phyloP scores from a whole-genome alignment of 2,797 vertebrate genomes.

The Mus spretus region DNA sequence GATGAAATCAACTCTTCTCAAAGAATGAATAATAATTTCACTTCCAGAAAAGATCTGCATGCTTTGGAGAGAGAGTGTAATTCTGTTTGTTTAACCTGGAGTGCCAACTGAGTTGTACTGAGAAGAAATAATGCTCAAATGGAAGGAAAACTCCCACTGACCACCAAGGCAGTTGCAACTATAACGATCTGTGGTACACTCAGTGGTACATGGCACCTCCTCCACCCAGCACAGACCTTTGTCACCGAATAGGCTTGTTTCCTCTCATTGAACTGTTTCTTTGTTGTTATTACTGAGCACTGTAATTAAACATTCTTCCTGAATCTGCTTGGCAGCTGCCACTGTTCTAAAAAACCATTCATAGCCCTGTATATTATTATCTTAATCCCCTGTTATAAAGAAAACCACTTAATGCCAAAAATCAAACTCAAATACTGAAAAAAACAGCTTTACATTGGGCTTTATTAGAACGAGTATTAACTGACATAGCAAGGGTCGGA shows the following conservation, averaged over 20 bases:
- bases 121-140: constrained; percentile 35
- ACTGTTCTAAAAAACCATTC: constrained; percentile 80
- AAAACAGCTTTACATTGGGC: constrained; percentile 69
- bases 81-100: constrained; percentile 53
- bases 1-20: not conserved
- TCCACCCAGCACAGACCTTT: constrained; percentile 37
- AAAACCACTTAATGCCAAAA: constrained; percentile 78
- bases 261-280: constrained; percentile 80
- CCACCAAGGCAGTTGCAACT: constrained; percentile 32
- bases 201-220: not conserved
- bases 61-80: constrained; percentile 23
- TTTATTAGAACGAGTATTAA: constrained; percentile 53
- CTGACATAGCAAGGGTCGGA: constrained; percentile 22
- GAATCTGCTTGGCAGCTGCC: constrained; percentile 78
- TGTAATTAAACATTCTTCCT: constrained; percentile 83
- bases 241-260: constrained; percentile 68
- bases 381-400: constrained; percentile 72
- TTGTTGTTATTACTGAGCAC: constrained; percentile 78
- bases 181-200: not conserved
- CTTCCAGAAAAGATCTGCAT: not conserved
- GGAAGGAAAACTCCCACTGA: constrained; percentile 43
- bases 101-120: constrained; percentile 16
- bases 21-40: constrained; percentile 31
- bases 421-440: constrained; percentile 70
- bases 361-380: constrained; percentile 78